phyloP scores from a whole-genome alignment of 2,797 vertebrate genomes.

The Cynopterus sphinx region DNA sequence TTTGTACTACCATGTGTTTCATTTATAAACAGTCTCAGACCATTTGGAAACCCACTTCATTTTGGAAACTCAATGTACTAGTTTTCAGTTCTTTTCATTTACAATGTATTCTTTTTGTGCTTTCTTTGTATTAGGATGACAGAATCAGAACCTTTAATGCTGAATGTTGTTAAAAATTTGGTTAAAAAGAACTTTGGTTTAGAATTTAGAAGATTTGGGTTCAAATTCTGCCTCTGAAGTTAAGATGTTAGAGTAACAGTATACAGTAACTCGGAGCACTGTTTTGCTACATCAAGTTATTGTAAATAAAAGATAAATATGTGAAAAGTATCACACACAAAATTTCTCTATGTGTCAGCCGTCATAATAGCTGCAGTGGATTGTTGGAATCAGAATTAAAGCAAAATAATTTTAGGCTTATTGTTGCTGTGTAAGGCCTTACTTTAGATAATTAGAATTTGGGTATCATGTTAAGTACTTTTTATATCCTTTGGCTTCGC shows the following conservation, averaged over 20 bases:
- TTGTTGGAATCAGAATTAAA: slow-evolving; percentile 50
- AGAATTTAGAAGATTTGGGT: slow-evolving; percentile 58
- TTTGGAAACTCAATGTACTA: slow-evolving; percentile 18
- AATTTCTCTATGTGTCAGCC: slow-evolving; percentile 3
- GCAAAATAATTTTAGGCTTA: slow-evolving; percentile 27
- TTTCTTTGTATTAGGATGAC: slow-evolving; percentile 47
- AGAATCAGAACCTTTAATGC: slow-evolving; percentile 23
- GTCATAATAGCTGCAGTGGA: neutral
- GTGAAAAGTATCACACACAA: neutral
- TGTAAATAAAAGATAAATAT: slow-evolving; percentile 31
- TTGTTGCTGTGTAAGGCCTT: neutral
- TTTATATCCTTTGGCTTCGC: neutral
- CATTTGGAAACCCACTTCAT: slow-evolving; percentile 26
- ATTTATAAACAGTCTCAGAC: neutral
- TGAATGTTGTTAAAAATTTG: slow-evolving; percentile 42
- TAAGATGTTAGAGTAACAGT: neutral
- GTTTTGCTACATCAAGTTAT: neutral
- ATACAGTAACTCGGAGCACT: neutral
- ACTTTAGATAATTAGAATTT: slow-evolving; percentile 46
- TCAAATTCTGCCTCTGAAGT: slow-evolving; percentile 66
- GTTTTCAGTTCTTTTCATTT: slow-evolving; percentile 24
- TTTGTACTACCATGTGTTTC: neutral
- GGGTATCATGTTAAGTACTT: neutral
- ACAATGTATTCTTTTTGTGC: slow-evolving; percentile 29
- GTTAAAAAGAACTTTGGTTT: neutral